Evolutionary conservation across 2,888 invertebrate genomes (phyloP), one percentile per base, ranked within the genome.

Genomic region (Orthosia incerta): DNA sequence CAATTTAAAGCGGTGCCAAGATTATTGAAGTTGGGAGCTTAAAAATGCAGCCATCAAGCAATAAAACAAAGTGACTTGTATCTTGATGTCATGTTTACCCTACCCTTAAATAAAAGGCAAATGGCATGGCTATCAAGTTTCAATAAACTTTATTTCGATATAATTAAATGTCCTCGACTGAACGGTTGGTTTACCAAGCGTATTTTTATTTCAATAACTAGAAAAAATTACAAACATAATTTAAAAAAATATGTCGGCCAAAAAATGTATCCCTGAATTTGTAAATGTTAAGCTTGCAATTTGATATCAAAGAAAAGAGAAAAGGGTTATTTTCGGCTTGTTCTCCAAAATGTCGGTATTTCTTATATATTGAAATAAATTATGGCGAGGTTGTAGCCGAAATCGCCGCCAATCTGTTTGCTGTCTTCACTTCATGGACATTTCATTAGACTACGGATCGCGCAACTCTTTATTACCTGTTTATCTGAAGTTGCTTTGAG

Each of bases 361-460:
- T 26, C 26, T 56, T 2, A 56, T 16, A 62, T 70, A 31, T 45
- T n/a, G 48, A 16, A 46, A 46, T 4, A 56, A 26, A 23, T 26
- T 56, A 26, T 16, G 26, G 15, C 26, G 26, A 26, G 26, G 3
- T 26, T 26, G 26, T 26, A 26, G 26, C 26, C 26, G 26, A 26
- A 4, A 3, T 26, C 26, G 26, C 26, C 26, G 4, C 31, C 31
- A 31, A 31, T 31, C 31, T 31, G 31, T 31, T 79, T 61, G 57
- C 57, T 12, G 45, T 82, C 51, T 26, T 13, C 7, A 9, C 16
- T 31, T n/a, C 70, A 81, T 81, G 68, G 78, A 67, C 67, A 57
- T 84, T 75, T 75, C 73, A 75, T 75, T 50, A 69, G 62, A 57
- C 56, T 50, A 31, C 51, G 64, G 46, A 46, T 64, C 71, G 51